Percentiles rank a stretch among this genome's conserved stretches.
Conservation (phyloP, 2,797 vertebrate genomes). For the Oreochromis mossambicus region DNA sequence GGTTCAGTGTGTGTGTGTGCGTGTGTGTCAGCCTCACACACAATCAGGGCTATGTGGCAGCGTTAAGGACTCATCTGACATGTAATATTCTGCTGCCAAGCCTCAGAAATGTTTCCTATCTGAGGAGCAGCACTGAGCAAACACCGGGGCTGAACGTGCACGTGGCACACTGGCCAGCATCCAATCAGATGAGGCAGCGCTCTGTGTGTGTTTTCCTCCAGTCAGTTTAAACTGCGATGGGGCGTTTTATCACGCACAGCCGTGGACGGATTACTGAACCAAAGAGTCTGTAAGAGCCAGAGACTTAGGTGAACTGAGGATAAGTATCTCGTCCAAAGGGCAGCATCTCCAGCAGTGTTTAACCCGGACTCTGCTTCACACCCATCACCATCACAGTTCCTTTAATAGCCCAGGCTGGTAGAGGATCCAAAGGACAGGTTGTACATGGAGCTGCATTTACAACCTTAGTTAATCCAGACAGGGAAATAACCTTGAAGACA, state of each 20-base stretch:
- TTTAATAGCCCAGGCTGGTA: background rate
- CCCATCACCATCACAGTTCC: background rate
- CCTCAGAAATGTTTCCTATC: background rate
- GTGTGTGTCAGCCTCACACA: background rate
- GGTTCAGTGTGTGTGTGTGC: background rate
- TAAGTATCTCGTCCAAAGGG: background rate
- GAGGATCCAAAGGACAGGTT: background rate
- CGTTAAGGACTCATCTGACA: background rate
- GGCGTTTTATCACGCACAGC: background rate
- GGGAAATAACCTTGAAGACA: background rate
- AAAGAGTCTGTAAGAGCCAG: background rate
- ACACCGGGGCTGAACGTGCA: background rate
- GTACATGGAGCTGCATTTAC: background rate
- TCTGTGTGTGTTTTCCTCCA: background rate
- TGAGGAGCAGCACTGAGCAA: background rate
- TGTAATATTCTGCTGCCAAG: background rate
- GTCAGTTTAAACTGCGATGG: background rate
- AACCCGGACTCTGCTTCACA: background rate
- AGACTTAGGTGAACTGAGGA: background rate
- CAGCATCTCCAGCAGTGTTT: background rate
- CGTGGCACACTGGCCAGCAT: background rate
- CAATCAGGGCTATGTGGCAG: background rate
- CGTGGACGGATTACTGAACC: background rate
- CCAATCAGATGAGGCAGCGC: background rate
- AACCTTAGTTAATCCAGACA: background rate